Conservation (phyloP, 2,113 vertebrate genomes). For the Australoheros scitulus region DNA sequence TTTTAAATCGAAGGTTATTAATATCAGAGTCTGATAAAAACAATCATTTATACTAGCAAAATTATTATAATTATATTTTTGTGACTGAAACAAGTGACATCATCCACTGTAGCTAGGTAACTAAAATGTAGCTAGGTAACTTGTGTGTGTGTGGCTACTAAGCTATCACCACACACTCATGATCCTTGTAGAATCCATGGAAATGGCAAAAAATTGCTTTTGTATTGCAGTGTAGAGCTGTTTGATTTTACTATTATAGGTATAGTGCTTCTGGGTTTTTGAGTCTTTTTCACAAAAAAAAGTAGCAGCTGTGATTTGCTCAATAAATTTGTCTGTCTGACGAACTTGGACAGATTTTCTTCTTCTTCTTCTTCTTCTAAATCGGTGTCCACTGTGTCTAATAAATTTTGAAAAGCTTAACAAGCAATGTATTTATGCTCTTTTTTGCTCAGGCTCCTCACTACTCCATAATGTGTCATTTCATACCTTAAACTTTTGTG, state of each 20-base stretch:
- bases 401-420: background rate
- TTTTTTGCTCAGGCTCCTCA: background rate
- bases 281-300: too few species aligned
- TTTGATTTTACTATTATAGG: background rate
- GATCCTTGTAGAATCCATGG: background rate
- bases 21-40: background rate
- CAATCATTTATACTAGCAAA: background rate
- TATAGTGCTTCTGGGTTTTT: background rate
- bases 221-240: background rate
- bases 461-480: background rate
- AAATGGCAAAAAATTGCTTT: rapidly evolving
- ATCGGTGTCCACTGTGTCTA: background rate
- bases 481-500: background rate
- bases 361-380: background rate
- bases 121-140: background rate
- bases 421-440: background rate
- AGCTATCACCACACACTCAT: background rate
- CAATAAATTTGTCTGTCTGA: background rate
- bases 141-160: too few species aligned
- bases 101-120: background rate
- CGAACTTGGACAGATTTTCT: background rate
- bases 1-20: rapidly evolving
- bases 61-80: background rate
- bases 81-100: background rate
- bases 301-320: background rate